A percentile compares a stretch with the other conserved stretches of the same genome.
phyloP scores from a whole-genome alignment of 1,140 invertebrate species.

The Nasonia vitripennis region DNA sequence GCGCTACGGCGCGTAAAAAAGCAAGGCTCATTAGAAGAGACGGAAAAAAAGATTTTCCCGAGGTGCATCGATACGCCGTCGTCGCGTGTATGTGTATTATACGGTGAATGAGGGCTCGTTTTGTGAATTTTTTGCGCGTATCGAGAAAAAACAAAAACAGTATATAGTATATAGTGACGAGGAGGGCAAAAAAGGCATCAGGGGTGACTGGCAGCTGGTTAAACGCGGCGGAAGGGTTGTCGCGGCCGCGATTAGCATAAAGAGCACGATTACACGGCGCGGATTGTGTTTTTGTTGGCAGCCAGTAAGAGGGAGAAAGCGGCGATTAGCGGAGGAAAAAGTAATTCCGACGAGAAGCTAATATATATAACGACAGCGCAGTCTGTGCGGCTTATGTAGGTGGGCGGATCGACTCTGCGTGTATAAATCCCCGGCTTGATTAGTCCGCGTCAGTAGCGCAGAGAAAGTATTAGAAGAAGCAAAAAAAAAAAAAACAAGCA shows the following conservation, averaged over 20 bases:
- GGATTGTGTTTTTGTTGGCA: constrained; percentile 42
- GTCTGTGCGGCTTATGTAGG: neutral
- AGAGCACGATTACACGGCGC: constrained; percentile 65
- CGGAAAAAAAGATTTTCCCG: neutral
- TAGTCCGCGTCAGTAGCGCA: neutral
- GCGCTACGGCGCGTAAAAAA: neutral
- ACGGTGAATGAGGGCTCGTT: neutral
- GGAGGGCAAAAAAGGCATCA: neutral
- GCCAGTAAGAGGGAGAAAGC: constrained; percentile 30
- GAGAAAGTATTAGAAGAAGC: too few relatives aligned
- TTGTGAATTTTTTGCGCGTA: neutral
- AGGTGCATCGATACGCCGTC: too few relatives aligned
- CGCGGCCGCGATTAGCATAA: constrained; percentile 67
- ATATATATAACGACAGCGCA: constrained; percentile 6
- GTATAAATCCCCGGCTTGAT: neutral
- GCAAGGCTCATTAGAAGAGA: constrained; percentile 34
- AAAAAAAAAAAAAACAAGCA: neutral
- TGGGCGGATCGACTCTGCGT: neutral
- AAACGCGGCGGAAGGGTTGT: constrained; percentile 67
- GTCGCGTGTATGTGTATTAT: neutral
- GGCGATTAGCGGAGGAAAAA: constrained; percentile 49
- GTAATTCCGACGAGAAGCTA: neutral
- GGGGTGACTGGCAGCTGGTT: constrained; percentile 65
- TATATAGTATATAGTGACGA: neutral
- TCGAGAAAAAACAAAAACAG: constrained; percentile 6